phyloP scores from a whole-genome alignment of 2,113 vertebrate genomes.

The Burhinus oedicnemus region DNA sequence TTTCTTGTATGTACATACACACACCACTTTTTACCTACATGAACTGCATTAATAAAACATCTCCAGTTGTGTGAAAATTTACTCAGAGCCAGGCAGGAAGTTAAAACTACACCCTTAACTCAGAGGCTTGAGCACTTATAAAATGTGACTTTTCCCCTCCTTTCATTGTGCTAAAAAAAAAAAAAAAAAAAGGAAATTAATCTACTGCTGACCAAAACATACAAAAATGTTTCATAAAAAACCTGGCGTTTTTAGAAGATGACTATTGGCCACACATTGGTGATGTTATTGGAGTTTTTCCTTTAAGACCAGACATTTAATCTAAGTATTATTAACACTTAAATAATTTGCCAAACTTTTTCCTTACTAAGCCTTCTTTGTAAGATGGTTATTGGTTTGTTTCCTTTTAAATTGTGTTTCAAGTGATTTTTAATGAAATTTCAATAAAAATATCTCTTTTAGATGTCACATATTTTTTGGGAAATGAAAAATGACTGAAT shows the following conservation, averaged over 20 bases:
- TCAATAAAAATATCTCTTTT: not conserved
- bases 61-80: not conserved
- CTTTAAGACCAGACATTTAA: not conserved
- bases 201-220: not conserved
- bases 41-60: not conserved
- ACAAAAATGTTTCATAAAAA: slow-evolving; percentile 12
- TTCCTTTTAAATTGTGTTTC: not conserved
- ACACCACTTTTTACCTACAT: not conserved
- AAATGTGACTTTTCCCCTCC: not conserved
- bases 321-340: not conserved
- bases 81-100: not conserved
- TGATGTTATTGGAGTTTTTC: not conserved
- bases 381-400: not conserved
- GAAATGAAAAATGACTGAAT: not conserved
- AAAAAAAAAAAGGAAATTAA: not conserved
- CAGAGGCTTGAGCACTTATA: not conserved
- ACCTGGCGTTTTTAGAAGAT: not conserved
- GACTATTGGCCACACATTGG: not conserved
- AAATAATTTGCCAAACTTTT: not conserved
- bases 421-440: not conserved
- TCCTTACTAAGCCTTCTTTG: not conserved
- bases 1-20: not conserved
- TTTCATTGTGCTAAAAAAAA: not conserved
- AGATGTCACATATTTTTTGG: not conserved
- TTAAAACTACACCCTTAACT: not conserved